phyloP scores from a whole-genome alignment of 2,113 vertebrate species.

The Bambusicola thoracicus region DNA sequence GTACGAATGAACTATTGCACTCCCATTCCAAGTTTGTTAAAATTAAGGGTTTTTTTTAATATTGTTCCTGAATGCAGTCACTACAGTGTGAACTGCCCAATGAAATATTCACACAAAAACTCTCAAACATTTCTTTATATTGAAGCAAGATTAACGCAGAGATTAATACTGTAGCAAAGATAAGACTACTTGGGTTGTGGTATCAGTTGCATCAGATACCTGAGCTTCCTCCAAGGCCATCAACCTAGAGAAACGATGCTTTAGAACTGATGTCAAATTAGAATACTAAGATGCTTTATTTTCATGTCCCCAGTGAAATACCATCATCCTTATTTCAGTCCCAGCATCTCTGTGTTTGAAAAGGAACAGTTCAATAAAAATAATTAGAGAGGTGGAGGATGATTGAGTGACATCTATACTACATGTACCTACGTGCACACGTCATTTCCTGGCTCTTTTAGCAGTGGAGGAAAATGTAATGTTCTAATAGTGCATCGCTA shows the following conservation, averaged over 20 bases:
- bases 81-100: background rate
- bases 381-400: constrained; percentile 62
- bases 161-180: background rate
- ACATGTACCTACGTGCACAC: background rate
- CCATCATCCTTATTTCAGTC: background rate
- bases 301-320: background rate
- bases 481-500: constrained; percentile 10
- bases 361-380: constrained; percentile 41
- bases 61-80: background rate
- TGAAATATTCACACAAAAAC: background rate
- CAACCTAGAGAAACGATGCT: background rate
- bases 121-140: background rate
- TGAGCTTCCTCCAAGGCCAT: background rate
- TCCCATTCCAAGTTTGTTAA: background rate
- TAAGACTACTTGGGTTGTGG: background rate
- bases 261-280: background rate
- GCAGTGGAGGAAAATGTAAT: constrained; percentile 17
- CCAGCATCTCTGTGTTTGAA: background rate
- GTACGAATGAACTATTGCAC: background rate
- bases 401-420: constrained; percentile 63
- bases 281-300: background rate
- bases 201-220: background rate
- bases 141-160: background rate
- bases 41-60: background rate
- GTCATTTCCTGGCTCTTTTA: constrained; percentile 46